Percentiles rank a stretch among this genome's conserved stretches.
These are phyloP conservation scores for Hydrotaea cyrtoneurina DNA, from an alignment of 2,888 invertebrate species.

Conservation along the genomic window DNA sequence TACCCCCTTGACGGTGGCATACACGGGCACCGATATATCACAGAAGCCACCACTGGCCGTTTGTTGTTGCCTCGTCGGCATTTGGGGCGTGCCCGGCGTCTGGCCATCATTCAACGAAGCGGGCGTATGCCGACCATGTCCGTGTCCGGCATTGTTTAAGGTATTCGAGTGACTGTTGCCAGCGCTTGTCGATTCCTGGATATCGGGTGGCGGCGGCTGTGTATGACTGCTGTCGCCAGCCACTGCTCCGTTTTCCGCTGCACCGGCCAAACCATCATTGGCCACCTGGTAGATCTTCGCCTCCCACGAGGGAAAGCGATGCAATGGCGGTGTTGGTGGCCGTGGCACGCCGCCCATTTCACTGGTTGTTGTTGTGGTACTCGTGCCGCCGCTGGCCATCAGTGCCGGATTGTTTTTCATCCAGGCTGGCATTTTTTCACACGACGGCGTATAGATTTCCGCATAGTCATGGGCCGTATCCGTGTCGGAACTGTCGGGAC, in stretches of 20 bases:
- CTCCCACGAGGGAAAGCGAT: constrained; percentile 96
- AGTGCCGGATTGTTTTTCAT: constrained; percentile 81
- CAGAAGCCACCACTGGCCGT: constrained; percentile 89
- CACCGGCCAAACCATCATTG: constrained; percentile 82
- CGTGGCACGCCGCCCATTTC: constrained; percentile 80
- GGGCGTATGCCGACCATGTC: constrained; percentile 70
- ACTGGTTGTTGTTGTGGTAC: constrained; percentile 80
- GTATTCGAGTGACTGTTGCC: constrained; percentile 70
- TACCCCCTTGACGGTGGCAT: constrained; percentile 96
- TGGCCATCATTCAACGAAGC: constrained; percentile 61
- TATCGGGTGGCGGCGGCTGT: constrained; percentile 69
- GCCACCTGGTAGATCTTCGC: constrained; percentile 96
- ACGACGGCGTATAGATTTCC: constrained; percentile 95
- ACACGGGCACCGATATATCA: constrained; percentile 95
- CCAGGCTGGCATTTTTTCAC: constrained; percentile 86
- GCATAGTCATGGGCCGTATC: constrained; percentile 91
- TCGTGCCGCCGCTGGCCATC: constrained; percentile 82
- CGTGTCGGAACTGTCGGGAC: constrained; percentile 84
- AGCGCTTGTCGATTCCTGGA: constrained; percentile 68
- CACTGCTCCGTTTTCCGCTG: constrained; percentile 75
- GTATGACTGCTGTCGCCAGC: constrained; percentile 50
- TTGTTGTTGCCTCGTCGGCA: constrained; percentile 80
- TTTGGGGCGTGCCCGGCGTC: constrained; percentile 76
- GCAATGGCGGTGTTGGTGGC: constrained; percentile 94
- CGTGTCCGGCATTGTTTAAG: constrained; percentile 70